Evolutionary conservation across 2,113 vertebrate species (phyloP).

Genomic region (Alaudala cheleensis): DNA sequence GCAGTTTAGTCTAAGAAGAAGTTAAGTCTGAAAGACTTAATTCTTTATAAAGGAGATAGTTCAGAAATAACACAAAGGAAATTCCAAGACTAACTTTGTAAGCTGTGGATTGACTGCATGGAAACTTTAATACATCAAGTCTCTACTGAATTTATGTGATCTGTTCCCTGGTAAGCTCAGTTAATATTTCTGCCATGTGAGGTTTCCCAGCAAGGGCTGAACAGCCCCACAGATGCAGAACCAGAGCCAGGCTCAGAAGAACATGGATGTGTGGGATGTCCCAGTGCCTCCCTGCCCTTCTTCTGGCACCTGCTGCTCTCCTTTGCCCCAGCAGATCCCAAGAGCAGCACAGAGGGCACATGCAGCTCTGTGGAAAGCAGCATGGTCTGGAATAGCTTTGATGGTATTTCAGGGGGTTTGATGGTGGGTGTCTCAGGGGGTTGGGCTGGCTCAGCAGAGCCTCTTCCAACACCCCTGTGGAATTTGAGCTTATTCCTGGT

Average conservation of each 20-base stretch:
- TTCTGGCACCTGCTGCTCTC: neutral
- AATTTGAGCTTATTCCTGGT: accelerated
- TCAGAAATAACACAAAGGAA: neutral
- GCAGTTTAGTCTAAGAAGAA: neutral
- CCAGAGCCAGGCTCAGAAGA: neutral
- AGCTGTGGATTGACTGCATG: neutral
- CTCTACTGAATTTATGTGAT: neutral
- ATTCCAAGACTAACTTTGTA: neutral
- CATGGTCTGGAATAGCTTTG: neutral
- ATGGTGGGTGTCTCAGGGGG: too few species aligned
- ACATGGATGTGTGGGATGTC: accelerated
- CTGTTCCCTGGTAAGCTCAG: neutral
- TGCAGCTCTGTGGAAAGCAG: neutral
- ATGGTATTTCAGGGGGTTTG: neutral
- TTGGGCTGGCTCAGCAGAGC: neutral
- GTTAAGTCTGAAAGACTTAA: neutral
- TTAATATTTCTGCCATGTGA: neutral
- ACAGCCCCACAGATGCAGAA: neutral
- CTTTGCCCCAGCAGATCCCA: neutral
- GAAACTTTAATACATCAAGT: neutral
- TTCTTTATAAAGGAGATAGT: neutral
- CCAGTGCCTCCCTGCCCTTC: neutral
- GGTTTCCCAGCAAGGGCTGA: neutral
- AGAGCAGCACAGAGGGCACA: too few species aligned
- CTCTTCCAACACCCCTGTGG: accelerated